Conservation (phyloP, 2,113 vertebrate genomes). For the Mustela nigripes region DNA sequence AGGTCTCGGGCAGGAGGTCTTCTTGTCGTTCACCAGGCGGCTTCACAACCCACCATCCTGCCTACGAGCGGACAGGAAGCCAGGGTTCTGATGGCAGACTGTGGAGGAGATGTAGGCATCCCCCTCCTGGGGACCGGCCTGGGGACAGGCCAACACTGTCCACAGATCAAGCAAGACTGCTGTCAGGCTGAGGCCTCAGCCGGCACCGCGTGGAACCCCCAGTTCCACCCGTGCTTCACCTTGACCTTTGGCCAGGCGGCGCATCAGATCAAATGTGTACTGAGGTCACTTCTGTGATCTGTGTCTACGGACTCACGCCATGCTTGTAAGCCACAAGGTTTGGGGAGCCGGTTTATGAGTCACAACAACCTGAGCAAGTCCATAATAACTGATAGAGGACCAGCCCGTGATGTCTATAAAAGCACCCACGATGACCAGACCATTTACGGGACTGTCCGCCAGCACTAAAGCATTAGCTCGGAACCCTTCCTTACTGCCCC, state of each 20-base stretch:
- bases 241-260: background rate
- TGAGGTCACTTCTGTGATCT: background rate
- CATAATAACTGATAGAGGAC: background rate
- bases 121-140: background rate
- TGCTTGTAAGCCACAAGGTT: background rate
- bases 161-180: background rate
- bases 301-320: background rate
- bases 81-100: background rate
- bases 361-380: background rate
- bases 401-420: background rate
- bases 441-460: background rate
- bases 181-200: background rate
- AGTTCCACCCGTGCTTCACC: background rate
- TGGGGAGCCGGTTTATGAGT: background rate
- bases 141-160: background rate
- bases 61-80: background rate
- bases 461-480: background rate
- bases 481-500: background rate
- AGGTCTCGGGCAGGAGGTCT: background rate
- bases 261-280: background rate
- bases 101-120: accelerated
- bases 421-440: too few relatives aligned
- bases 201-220: too few relatives aligned
- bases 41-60: background rate
- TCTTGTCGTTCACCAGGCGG: background rate